Percentiles rank a stretch among this genome's conserved stretches.
Evolutionary conservation across 2,888 invertebrate genomes (phyloP).

Genomic region (Andrena minutula): DNA sequence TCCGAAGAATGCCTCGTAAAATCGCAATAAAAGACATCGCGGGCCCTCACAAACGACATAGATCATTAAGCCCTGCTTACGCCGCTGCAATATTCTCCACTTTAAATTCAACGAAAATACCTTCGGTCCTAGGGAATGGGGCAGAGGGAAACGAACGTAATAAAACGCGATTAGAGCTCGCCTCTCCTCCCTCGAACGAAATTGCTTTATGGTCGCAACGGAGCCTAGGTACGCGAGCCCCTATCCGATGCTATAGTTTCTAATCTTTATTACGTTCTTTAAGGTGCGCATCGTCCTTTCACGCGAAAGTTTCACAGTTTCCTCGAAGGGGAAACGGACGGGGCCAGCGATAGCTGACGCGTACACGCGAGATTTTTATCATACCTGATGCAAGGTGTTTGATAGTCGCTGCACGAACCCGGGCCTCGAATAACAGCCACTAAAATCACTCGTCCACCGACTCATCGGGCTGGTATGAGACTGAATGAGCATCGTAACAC

Average conservation of each 20-base stretch:
- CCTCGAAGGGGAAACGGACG: neutral
- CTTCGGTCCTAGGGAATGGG: neutral
- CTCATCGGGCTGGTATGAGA: slow-evolving; percentile 50
- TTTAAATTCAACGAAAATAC: slow-evolving; percentile 26
- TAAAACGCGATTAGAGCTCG: slow-evolving; percentile 41
- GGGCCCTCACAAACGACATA: neutral
- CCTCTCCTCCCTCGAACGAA: neutral
- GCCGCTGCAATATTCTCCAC: slow-evolving; percentile 7
- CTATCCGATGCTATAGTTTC: neutral
- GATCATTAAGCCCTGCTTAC: slow-evolving; percentile 20
- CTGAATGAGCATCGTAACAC: slow-evolving; percentile 43
- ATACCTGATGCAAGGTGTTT: slow-evolving; percentile 22
- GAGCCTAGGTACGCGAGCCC: neutral
- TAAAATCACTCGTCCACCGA: slow-evolving; percentile 34
- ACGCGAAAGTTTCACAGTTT: neutral
- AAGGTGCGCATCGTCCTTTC: neutral
- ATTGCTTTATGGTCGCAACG: slow-evolving; percentile 25
- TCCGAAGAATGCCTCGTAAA: slow-evolving; percentile 9
- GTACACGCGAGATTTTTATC: slow-evolving; percentile 10
- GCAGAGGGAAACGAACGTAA: slow-evolving; percentile 35
- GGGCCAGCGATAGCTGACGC: neutral
- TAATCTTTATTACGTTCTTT: slow-evolving; percentile 9
- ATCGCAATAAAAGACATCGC: slow-evolving; percentile 10
- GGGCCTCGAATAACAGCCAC: neutral
- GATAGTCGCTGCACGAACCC: neutral